Percentiles rank a stretch among this genome's conserved stretches.
phyloP scores from a whole-genome alignment of 2,888 invertebrate genomes.

The Toxonevra muliebris region DNA sequence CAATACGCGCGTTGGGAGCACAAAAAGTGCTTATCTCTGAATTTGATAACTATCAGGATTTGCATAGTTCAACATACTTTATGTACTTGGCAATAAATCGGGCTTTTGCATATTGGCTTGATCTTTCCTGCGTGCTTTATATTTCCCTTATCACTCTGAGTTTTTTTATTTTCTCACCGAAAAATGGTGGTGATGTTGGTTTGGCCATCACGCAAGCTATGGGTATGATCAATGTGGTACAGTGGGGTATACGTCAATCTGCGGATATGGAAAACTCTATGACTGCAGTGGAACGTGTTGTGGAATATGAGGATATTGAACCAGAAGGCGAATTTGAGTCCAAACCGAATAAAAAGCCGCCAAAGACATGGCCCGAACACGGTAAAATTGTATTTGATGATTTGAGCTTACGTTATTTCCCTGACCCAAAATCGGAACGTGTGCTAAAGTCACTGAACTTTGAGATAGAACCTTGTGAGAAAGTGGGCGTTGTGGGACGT shows the following conservation, averaged over 20 bases:
- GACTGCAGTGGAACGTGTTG: too few species aligned
- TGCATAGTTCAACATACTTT: conserved; percentile 92
- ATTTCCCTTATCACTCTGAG: conserved; percentile 86
- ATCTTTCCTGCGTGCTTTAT: conserved; percentile 86
- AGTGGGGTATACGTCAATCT: too few species aligned
- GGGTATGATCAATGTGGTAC: conserved; percentile 73
- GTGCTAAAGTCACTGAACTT: conserved; percentile 79
- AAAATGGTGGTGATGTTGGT: conserved; percentile 79
- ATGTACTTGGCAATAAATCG: conserved; percentile 90
- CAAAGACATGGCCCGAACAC: conserved; percentile 76
- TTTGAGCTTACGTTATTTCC: conserved; percentile 77
- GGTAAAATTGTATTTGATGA: conserved; percentile 76
- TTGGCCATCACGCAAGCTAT: conserved; percentile 83
- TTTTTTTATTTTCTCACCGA: conserved; percentile 76
- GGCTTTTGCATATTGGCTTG: conserved; percentile 94
- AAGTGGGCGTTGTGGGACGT: conserved; percentile 76
- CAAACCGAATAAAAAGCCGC: conserved; percentile 70
- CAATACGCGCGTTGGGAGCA: conserved; percentile 88
- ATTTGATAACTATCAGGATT: conserved; percentile 83
- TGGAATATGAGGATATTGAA: too few species aligned
- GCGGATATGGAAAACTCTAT: too few species aligned
- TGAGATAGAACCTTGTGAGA: conserved; percentile 71
- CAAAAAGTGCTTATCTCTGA: conserved; percentile 80
- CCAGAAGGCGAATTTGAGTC: conserved; percentile 75
- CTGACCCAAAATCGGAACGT: conserved; percentile 70